Base-by-base conservation (phyloP, 2,888 invertebrate genomes). In the Ischnura elegans region DNA sequence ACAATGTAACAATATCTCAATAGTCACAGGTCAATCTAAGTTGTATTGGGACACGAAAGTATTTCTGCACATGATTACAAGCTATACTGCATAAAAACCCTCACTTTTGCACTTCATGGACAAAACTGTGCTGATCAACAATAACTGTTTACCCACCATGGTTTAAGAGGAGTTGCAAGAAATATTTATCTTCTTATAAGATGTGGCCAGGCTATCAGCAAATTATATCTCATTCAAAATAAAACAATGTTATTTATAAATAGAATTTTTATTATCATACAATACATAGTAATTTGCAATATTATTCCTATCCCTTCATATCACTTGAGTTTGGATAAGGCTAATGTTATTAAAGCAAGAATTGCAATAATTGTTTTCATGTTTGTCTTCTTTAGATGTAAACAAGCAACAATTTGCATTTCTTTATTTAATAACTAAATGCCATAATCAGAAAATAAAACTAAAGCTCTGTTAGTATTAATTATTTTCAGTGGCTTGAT, bases 311-410 rank as follows among this genome's bases (percentile, higher is more conserved):
- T 61, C 90, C 61, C 90, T 42, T 61, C 55, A 90, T 61, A 90
- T 90, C 90, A 90, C 90, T 90, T 42, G 10, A 10, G 43, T 55
- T 90, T 43, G 55, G n/a, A 90, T 90, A 90, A 90, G 90, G 90
- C 90, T 90, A 90, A 61, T 43, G 42, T 43, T 90, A 43, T 90
- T 36, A 61, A 90, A 90, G 90, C 90, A 90, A 42, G 61, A 90
- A 90, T 90, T 43, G 10, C 90, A 90, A 42, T 55, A 66, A 90
- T 90, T 66, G 90, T 66, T 90, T n/a, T 43, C 25, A 36, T 42
- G 25, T 66, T 36, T 87, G 55, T 51, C 61, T 90, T 43, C 21
- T 61, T 36, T 29, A 76, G 90, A 90, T 43, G 36, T 43, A 90
- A 87, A 25, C 21, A 55, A 51, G 87, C 90, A 61, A 90, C 61